Evolutionary conservation across 2,797 vertebrate genomes (phyloP), one percentile per base, ranked within the genome.

Genomic region (Poeciliopsis gracilis): DNA sequence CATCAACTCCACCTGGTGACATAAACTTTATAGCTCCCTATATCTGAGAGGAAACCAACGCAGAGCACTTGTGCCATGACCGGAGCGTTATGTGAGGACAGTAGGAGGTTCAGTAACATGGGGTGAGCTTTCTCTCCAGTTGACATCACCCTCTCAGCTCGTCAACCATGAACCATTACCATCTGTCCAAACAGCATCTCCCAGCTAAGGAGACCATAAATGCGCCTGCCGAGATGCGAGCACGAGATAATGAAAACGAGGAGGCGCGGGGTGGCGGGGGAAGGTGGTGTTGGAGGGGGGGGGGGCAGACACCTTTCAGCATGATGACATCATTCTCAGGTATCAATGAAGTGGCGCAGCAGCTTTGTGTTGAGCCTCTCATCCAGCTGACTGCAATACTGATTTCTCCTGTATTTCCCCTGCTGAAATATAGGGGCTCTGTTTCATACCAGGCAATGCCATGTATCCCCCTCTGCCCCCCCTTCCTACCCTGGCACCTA

Each of bases 321-420:
- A 94, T 87, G 88, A 95, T 95, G 93, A 96, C 95, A 95, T 96
- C 95, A 95, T 95, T 83, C 87, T 84, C 93, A 94, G 93, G 92
- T 94, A 94, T 91, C 92, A 91, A 92, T 87, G 84, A 88, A 93
- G 90, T 94, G 92, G 92, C 91, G 93, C 94, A 95, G 94, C 92
- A 94, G 90, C 90, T 86, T 82, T 79, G 90, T 92, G 89, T 91
- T 91, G 81, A 91, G 88, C 85, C 79, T 91, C 81, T 88, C 89
- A 86, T 88, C 81, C 86, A 83, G 81, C 88, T 87, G 79, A 81
- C 86, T 87, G 79, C 79, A 79, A 84, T 79, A 87, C 77, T 46
- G 80, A 86, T 85, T 84, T 86, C 79, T 49, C 78, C 69, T 90
- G 86, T 86, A 86, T 83, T 90, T 86, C 77, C 82, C 73, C 80